A percentile compares a stretch with the other conserved stretches of the same genome.
Evolutionary conservation across 2,888 invertebrate species (phyloP).

Genomic region (Drosophila formosana): DNA sequence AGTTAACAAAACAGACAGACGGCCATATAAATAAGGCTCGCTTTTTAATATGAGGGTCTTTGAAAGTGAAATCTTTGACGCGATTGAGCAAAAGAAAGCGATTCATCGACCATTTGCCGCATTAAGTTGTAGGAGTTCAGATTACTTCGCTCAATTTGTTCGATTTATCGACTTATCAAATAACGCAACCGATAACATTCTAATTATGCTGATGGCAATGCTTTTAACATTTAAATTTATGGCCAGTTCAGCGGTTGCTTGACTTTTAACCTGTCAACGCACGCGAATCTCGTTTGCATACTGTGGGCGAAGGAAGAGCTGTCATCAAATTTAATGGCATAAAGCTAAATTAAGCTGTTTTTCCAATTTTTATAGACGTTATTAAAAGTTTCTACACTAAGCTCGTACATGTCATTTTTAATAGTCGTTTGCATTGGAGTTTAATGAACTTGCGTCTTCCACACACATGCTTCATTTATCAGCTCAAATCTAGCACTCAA

Average conservation of each 20-base stretch:
- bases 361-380: neutral
- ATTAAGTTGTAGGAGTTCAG: conserved; percentile 72
- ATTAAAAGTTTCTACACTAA: conserved; percentile 19
- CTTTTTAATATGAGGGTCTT: conserved; percentile 40
- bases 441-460: neutral
- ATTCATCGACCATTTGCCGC: conserved; percentile 38
- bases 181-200: conserved; percentile 56
- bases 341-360: conserved; percentile 45
- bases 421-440: conserved; percentile 1
- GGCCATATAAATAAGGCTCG: conserved; percentile 23
- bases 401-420: neutral
- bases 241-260: conserved; percentile 30
- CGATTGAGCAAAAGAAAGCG: conserved; percentile 59
- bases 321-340: conserved; percentile 33
- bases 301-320: conserved; percentile 28
- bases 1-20: conserved; percentile 5
- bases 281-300: conserved; percentile 24
- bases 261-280: conserved; percentile 48
- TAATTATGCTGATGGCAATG: conserved; percentile 61
- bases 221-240: conserved; percentile 57
- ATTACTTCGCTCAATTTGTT: conserved; percentile 62
- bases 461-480: conserved; percentile 18
- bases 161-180: conserved; percentile 47
- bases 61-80: conserved; percentile 67
- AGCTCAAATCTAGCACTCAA: conserved; percentile 9